These are phyloP conservation scores for Danio albolineatus DNA, from an alignment of 2,797 vertebrate genomes.

Conservation along the genomic window DNA sequence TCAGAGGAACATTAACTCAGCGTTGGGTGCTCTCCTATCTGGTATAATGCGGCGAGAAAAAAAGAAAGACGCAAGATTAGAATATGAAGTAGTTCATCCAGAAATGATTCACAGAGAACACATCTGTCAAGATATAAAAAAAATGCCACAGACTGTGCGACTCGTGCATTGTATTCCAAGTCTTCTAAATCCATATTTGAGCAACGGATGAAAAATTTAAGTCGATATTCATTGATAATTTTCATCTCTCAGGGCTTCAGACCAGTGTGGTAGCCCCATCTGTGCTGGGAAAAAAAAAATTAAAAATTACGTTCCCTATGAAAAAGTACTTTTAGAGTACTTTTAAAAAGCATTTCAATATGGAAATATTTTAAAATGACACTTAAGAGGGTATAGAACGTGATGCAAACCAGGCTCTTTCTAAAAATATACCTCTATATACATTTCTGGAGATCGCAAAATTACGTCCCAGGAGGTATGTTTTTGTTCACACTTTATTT, in stretches of 20 bases:
- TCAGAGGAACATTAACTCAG: conserved; percentile 46
- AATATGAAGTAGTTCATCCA: neutral
- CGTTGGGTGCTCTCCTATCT: neutral
- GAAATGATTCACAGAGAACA: neutral
- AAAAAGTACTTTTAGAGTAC: neutral
- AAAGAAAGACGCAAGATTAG: neutral
- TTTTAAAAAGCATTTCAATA: neutral
- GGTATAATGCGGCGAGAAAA: neutral
- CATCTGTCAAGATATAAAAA: neutral
- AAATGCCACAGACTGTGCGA: no score
- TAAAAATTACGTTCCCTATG: neutral
- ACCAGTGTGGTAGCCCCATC: neutral
- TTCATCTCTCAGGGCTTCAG: neutral
- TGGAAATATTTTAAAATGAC: no score
- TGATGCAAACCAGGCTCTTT: no score
- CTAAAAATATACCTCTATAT: no score
- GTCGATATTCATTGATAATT: neutral
- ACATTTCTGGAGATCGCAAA: no score
- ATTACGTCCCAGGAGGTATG: no score
- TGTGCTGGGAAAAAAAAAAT: neutral
- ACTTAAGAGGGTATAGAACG: no score
- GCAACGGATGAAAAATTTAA: neutral
- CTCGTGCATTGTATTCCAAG: neutral
- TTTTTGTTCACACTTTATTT: no score
- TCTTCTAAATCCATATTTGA: neutral